Conservation (phyloP, 2,113 vertebrate genomes). For the Oncorhynchus kisutch region DNA sequence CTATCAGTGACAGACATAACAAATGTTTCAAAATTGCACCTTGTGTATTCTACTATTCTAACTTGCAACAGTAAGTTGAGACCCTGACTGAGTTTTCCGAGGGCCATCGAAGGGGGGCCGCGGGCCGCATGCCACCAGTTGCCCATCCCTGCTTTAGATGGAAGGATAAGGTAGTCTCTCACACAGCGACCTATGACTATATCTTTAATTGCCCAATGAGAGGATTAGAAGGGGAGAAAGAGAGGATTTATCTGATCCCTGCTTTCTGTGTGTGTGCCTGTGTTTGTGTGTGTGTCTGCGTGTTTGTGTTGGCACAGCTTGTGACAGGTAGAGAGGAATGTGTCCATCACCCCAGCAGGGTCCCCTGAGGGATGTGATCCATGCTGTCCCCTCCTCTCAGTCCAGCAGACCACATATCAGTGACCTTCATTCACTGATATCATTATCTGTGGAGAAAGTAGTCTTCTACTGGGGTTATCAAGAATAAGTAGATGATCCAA, state of each 20-base stretch:
- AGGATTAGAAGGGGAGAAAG: slow-evolving; percentile 57
- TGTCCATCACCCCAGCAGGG: slow-evolving; percentile 30
- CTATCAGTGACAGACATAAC: no score
- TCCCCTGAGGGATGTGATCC: slow-evolving; percentile 43
- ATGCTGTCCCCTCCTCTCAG: slow-evolving; percentile 23
- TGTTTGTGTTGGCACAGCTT: slow-evolving; percentile 29
- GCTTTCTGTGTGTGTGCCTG: slow-evolving; percentile 30
- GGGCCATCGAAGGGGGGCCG: no score
- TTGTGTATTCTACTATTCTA: no score
- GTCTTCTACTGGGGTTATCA: slow-evolving; percentile 58
- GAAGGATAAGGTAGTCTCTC: slow-evolving; percentile 53
- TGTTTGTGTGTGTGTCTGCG: neutral
- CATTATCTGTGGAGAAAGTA: slow-evolving; percentile 52
- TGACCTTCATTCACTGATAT: slow-evolving; percentile 34
- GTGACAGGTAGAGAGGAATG: slow-evolving; percentile 39
- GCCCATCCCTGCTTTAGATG: slow-evolving; percentile 51
- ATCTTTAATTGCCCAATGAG: slow-evolving; percentile 68
- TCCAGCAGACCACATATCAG: slow-evolving; percentile 38
- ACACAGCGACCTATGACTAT: slow-evolving; percentile 57
- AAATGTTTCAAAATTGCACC: no score
- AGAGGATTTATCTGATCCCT: slow-evolving; percentile 60
- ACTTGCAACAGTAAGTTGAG: no score
- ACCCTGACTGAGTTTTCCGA: no score
- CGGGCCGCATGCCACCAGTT: no score
- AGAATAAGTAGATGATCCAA: slow-evolving; percentile 66